Evolutionary conservation across 2,888 invertebrate genomes (phyloP).

Genomic region (Petrolisthes manimaculis): DNA sequence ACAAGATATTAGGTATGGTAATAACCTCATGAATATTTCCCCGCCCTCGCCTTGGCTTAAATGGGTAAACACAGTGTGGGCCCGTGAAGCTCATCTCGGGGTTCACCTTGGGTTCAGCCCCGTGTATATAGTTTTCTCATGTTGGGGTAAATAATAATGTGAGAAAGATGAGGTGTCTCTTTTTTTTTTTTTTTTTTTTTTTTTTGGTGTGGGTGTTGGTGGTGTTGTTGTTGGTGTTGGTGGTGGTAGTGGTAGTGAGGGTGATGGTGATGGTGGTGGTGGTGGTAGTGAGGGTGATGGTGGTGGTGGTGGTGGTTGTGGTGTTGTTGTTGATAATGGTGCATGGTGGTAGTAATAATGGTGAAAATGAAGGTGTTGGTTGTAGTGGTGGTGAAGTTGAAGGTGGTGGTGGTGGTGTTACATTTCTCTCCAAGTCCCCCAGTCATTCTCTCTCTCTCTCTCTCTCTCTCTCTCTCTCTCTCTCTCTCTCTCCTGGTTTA

Average conservation of each 20-base stretch:
- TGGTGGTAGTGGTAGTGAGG: constrained; percentile 1
- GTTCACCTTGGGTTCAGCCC: not conserved
- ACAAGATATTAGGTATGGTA: not conserved
- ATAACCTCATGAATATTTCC: not conserved
- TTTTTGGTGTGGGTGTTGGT: no score
- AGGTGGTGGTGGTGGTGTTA: not conserved
- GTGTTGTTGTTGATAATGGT: not conserved
- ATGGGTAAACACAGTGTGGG: not conserved
- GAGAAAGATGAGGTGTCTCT: not conserved
- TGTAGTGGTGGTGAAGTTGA: not conserved
- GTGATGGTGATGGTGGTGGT: constrained; percentile 3
- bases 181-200: not conserved
- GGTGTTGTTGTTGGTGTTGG: no score
- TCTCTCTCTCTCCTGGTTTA: no score
- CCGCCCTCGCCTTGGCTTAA: not conserved
- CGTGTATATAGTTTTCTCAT: not conserved
- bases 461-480: no score
- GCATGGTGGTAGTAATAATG: not conserved
- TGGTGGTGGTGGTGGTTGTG: constrained; percentile 4
- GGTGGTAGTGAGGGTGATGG: not conserved
- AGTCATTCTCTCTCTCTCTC: no score
- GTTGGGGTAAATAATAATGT: no score
- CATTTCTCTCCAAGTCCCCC: no score
- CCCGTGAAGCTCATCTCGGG: not conserved
- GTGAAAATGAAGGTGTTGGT: not conserved